phyloP scores from a whole-genome alignment of 2,888 invertebrate genomes.

The Orchestes rusci region DNA sequence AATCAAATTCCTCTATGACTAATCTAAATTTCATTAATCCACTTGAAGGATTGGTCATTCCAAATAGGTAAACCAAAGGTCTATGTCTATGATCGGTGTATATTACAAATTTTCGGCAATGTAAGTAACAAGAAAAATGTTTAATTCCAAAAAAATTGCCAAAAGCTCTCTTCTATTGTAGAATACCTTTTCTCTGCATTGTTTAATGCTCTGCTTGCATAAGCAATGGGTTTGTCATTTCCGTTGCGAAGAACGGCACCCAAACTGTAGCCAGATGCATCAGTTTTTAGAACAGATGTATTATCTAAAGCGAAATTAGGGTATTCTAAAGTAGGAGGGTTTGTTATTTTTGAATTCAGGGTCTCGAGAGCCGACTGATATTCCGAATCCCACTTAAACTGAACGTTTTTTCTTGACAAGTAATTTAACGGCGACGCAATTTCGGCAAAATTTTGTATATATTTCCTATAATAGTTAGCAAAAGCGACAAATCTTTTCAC shows the following conservation, averaged over 20 bases:
- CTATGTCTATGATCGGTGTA: constrained; percentile 26
- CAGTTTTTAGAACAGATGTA: constrained; percentile 15
- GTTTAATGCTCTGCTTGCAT: constrained; percentile 19
- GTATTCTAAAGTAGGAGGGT: constrained; percentile 20
- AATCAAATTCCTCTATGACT: constrained; percentile 25
- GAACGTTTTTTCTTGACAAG: constrained; percentile 18
- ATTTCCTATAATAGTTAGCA: constrained; percentile 24
- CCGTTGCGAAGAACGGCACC: constrained; percentile 15
- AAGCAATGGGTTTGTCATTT: constrained; percentile 17
- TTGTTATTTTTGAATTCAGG: constrained; percentile 15
- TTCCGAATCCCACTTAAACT: constrained; percentile 18
- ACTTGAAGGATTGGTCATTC: constrained; percentile 25
- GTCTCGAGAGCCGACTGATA: constrained; percentile 18
- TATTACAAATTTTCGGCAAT: constrained; percentile 25
- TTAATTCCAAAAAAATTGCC: constrained; percentile 27
- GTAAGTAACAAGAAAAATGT: constrained; percentile 21
- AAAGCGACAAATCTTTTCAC: constrained; percentile 25
- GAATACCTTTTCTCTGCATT: constrained; percentile 16
- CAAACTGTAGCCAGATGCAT: constrained; percentile 15
- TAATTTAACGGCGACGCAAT: constrained; percentile 20
- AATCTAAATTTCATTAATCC: constrained; percentile 28
- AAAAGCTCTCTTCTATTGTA: constrained; percentile 24
- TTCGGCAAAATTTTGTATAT: constrained; percentile 21
- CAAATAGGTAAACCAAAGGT: constrained; percentile 26
- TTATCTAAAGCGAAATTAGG: constrained; percentile 17